Conservation (phyloP, 2,888 invertebrate species). For the Eudasyphora cyanicolor region DNA sequence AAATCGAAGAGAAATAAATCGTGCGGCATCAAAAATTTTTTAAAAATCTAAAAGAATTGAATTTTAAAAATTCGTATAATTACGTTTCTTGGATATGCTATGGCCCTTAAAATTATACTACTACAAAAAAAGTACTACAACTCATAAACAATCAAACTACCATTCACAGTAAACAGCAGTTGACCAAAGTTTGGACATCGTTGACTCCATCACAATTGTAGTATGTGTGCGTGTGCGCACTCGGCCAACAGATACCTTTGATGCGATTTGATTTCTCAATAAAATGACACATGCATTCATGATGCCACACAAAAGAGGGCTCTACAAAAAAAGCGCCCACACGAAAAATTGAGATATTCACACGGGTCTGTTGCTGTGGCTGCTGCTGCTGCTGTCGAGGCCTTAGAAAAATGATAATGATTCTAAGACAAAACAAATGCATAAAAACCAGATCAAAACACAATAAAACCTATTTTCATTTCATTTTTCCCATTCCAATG, state of each 20-base stretch:
- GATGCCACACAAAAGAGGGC: slow-evolving; percentile 38
- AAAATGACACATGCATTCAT: slow-evolving; percentile 54
- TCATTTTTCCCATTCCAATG: slow-evolving; percentile 1
- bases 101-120: too few relatives aligned
- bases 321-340: slow-evolving; percentile 64
- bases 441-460: slow-evolving; percentile 61
- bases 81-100: too few relatives aligned
- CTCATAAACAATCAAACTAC: too few relatives aligned
- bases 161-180: too few relatives aligned
- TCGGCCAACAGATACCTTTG: slow-evolving; percentile 6
- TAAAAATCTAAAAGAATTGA: too few relatives aligned
- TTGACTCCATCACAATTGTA: background rate
- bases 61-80: too few relatives aligned
- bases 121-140: too few relatives aligned
- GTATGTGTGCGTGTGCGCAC: background rate
- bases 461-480: slow-evolving; percentile 47
- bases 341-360: slow-evolving; percentile 62
- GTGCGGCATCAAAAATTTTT: too few relatives aligned
- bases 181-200: slow-evolving; percentile 23
- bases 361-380: slow-evolving; percentile 39
- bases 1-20: too few relatives aligned
- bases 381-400: background rate
- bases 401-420: slow-evolving; percentile 46
- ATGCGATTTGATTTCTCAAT: slow-evolving; percentile 44
- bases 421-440: slow-evolving; percentile 56